phyloP scores from a whole-genome alignment of 2,888 invertebrate genomes.

The Stenolophus ochropezus region DNA sequence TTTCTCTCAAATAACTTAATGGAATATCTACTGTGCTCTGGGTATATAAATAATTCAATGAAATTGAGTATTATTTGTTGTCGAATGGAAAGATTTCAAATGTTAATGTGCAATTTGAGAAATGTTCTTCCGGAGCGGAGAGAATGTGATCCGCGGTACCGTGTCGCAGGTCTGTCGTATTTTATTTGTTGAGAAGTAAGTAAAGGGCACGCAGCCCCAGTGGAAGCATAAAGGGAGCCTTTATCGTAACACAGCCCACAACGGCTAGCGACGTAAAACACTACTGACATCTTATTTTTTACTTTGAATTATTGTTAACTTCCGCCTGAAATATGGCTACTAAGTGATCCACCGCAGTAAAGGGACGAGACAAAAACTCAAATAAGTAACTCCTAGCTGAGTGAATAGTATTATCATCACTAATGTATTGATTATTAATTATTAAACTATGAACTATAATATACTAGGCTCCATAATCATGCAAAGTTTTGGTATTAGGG shows the following conservation, averaged over 20 bases:
- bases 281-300: conserved; percentile 54
- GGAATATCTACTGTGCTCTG: too few relatives aligned
- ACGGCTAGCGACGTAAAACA: conserved; percentile 43
- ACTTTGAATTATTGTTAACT: conserved; percentile 46
- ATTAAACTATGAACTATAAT: background rate
- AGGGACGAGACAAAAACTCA: too few relatives aligned
- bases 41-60: too few relatives aligned
- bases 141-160: background rate
- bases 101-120: background rate
- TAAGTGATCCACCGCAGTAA: conserved; percentile 15
- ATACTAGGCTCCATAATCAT: background rate
- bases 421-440: conserved; percentile 21
- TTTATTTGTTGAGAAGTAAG: conserved; percentile 49
- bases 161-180: conserved; percentile 27
- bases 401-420: conserved; percentile 4
- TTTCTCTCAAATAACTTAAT: too few relatives aligned
- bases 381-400: too few relatives aligned
- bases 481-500: conserved; percentile 2
- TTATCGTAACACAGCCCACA: conserved; percentile 33
- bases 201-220: conserved; percentile 44
- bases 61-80: too few relatives aligned
- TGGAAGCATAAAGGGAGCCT: conserved; percentile 46
- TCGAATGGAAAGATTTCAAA: too few relatives aligned
- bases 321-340: conserved; percentile 20
- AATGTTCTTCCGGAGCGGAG: background rate